Conservation (phyloP, 2,888 invertebrate genomes). For the Epiblema foenella region DNA sequence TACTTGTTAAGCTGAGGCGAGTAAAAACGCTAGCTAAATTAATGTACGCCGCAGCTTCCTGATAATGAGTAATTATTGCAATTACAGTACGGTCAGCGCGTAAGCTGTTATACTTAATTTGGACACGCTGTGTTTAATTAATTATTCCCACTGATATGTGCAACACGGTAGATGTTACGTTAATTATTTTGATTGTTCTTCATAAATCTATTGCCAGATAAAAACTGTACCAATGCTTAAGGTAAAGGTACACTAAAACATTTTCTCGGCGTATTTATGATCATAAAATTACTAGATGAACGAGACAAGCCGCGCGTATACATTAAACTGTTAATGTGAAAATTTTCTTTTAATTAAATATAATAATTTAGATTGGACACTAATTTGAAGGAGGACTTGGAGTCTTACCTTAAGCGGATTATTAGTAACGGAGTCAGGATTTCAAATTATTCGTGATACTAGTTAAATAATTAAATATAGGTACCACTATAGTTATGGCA, state of each 20-base stretch:
- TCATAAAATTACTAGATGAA: constrained; percentile 29
- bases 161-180: constrained; percentile 52
- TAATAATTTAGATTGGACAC: constrained; percentile 19
- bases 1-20: constrained; percentile 75
- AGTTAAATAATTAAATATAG: too few relatives aligned
- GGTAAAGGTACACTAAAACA: constrained; percentile 17
- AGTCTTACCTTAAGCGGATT: neutral
- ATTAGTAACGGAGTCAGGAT: neutral
- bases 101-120: constrained; percentile 59
- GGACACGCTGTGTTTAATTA: constrained; percentile 59
- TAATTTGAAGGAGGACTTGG: constrained; percentile 29
- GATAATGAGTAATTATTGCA: constrained; percentile 81
- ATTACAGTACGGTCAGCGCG: constrained; percentile 74
- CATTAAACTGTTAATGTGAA: constrained; percentile 29
- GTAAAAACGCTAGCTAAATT: constrained; percentile 77
- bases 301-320: constrained; percentile 24
- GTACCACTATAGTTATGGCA: neutral
- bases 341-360: constrained; percentile 37
- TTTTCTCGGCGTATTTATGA: constrained; percentile 16
- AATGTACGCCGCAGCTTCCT: constrained; percentile 77
- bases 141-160: constrained; percentile 51
- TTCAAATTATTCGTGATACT: constrained; percentile 3
- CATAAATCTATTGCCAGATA: constrained; percentile 50
- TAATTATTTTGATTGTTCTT: constrained; percentile 51
- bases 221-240: constrained; percentile 47